These are phyloP conservation scores for Pan paniscus DNA, from an alignment of 2,113 vertebrate species.

Conservation along the genomic window DNA sequence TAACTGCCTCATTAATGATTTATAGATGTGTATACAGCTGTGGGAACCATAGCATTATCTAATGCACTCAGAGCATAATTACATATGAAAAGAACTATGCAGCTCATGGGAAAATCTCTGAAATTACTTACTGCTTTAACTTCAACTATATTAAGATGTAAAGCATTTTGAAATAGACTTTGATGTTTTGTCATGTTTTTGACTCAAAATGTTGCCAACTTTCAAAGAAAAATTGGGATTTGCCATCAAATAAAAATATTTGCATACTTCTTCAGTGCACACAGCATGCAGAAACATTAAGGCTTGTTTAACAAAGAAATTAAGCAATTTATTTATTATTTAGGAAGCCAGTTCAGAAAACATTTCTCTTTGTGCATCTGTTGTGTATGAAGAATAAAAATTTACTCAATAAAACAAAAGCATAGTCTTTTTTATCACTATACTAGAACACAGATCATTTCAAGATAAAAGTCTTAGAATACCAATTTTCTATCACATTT, in stretches of 20 bases:
- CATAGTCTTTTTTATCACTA: background rate
- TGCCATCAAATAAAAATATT: slow-evolving; percentile 53
- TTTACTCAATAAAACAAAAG: slow-evolving; percentile 49
- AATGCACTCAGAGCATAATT: slow-evolving; percentile 87
- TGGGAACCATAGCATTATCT: slow-evolving; percentile 86
- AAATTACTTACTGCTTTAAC: slow-evolving; percentile 84
- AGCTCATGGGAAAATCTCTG: slow-evolving; percentile 82
- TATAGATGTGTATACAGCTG: slow-evolving; percentile 88
- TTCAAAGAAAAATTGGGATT: slow-evolving; percentile 57
- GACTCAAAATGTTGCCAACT: slow-evolving; percentile 57
- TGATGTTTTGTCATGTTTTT: slow-evolving; percentile 74
- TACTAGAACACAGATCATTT: background rate
- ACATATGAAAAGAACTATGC: slow-evolving; percentile 85
- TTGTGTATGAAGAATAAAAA: slow-evolving; percentile 53
- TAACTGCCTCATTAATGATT: slow-evolving; percentile 90
- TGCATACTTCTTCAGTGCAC: slow-evolving; percentile 32
- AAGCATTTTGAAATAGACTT: slow-evolving; percentile 77
- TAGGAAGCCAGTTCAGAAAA: slow-evolving; percentile 77
- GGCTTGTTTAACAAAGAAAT: slow-evolving; percentile 51
- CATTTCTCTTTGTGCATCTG: slow-evolving; percentile 61
- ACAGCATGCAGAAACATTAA: slow-evolving; percentile 57
- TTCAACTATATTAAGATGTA: slow-evolving; percentile 84
- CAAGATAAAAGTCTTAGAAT: background rate
- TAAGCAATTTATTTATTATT: slow-evolving; percentile 78
- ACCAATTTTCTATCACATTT: background rate